Conservation (phyloP, 2,797 vertebrate genomes). For the Propithecus perrieri region DNA sequence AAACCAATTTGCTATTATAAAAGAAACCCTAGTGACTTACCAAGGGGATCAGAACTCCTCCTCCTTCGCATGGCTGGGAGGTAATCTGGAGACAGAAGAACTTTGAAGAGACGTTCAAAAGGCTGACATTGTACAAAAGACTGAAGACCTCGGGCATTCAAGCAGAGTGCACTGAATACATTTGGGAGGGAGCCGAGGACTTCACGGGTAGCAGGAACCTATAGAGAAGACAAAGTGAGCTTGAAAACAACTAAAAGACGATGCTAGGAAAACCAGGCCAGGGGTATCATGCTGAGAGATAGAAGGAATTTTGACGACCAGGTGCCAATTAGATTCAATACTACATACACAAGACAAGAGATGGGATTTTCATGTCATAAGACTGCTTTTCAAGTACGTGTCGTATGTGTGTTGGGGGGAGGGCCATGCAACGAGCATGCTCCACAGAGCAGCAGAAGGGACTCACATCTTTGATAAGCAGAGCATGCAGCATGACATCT, state of each 20-base stretch:
- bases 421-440: not conserved
- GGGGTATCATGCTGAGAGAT: not conserved
- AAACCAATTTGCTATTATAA: not conserved
- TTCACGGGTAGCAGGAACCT: constrained; percentile 98
- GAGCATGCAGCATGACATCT: constrained; percentile 97
- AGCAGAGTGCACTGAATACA: constrained; percentile 96
- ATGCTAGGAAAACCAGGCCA: not conserved
- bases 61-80: constrained; percentile 96
- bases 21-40: constrained; percentile 84
- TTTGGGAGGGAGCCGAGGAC: constrained; percentile 97
- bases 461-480: constrained; percentile 99
- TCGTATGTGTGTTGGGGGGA: not conserved
- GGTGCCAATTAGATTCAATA: constrained; percentile 6
- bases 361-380: not conserved
- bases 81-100: constrained; percentile 98
- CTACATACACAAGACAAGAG: not conserved
- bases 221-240: constrained; percentile 69
- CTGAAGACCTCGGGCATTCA: constrained; percentile 96
- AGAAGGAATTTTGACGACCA: not conserved
- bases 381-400: not conserved
- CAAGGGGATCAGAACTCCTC: constrained; percentile 96
- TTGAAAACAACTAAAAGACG: not conserved
- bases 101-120: constrained; percentile 98
- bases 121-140: constrained; percentile 99
- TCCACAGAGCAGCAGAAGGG: not conserved